These are phyloP conservation scores for Propithecus perrieri DNA, from an alignment of 2,797 vertebrate genomes.

Conservation along the genomic window DNA sequence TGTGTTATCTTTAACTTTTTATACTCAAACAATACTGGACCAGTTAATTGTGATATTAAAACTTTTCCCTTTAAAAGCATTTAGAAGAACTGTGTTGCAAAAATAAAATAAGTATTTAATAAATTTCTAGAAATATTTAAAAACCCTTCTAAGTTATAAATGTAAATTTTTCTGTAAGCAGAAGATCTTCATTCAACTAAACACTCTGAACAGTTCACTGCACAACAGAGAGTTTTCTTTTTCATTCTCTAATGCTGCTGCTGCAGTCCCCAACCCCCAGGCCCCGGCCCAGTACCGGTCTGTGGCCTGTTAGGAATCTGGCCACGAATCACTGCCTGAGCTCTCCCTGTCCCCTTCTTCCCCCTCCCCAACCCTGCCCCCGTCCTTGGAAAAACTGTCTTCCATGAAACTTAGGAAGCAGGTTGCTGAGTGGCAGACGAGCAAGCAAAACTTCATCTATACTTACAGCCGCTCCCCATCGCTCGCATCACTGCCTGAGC, in stretches of 20 bases:
- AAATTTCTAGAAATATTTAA: slow-evolving; percentile 43
- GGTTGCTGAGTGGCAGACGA: too few relatives aligned
- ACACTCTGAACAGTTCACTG: slow-evolving; percentile 23
- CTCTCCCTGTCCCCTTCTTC: too few relatives aligned
- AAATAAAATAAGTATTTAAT: not conserved
- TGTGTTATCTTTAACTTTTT: not conserved
- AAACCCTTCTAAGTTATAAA: not conserved
- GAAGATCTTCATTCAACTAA: not conserved
- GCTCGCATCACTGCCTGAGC: too few relatives aligned
- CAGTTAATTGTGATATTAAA: slow-evolving; percentile 9
- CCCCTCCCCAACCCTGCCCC: too few relatives aligned
- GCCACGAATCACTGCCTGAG: too few relatives aligned
- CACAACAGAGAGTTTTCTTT: not conserved
- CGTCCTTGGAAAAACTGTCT: too few relatives aligned
- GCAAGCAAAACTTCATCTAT: too few relatives aligned
- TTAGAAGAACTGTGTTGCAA: slow-evolving; percentile 4
- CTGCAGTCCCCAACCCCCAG: too few relatives aligned
- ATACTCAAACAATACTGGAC: not conserved
- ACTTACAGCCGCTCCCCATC: too few relatives aligned
- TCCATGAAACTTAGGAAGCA: too few relatives aligned
- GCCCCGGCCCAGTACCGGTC: too few relatives aligned
- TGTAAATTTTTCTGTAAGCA: not conserved
- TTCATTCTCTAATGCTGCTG: not conserved
- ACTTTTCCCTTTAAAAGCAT: slow-evolving; percentile 48
- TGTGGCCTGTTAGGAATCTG: too few relatives aligned